A percentile compares a stretch with the other conserved stretches of the same genome.
Evolutionary conservation across 2,888 invertebrate genomes (phyloP).

Genomic region (Cistogaster globosa): DNA sequence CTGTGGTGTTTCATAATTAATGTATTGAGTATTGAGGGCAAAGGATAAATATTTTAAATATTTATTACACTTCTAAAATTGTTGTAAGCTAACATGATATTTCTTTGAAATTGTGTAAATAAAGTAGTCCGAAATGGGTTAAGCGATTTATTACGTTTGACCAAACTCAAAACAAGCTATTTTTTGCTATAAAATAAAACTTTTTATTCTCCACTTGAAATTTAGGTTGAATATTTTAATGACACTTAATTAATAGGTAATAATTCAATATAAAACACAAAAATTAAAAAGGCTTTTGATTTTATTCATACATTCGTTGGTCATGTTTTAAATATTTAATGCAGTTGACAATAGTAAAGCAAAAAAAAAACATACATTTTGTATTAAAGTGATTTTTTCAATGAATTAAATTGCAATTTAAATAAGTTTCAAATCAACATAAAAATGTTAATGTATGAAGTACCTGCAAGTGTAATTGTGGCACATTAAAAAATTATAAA

Average conservation of each 20-base stretch:
- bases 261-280: conserved; percentile 57
- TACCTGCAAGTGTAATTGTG: neutral
- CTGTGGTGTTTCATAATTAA: too few species aligned
- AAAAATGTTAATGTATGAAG: neutral
- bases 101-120: neutral
- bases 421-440: conserved; percentile 46
- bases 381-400: conserved; percentile 62
- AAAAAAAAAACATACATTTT: conserved; percentile 60
- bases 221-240: conserved; percentile 65
- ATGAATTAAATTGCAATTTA: conserved; percentile 54
- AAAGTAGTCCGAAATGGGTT: neutral
- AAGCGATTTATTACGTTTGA: conserved; percentile 14
- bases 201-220: conserved; percentile 41
- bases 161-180: neutral
- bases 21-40: too few species aligned
- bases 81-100: too few species aligned
- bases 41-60: too few species aligned
- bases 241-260: conserved; percentile 63
- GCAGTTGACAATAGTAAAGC: neutral
- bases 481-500: conserved; percentile 45
- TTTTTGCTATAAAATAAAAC: neutral
- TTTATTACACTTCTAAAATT: too few species aligned
- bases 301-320: neutral
- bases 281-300: neutral
- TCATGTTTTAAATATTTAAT: conserved; percentile 5